A percentile compares a stretch with the other conserved stretches of the same genome.
Evolutionary conservation across 2,888 invertebrate genomes (phyloP).

Genomic region (Dryobota labecula): DNA sequence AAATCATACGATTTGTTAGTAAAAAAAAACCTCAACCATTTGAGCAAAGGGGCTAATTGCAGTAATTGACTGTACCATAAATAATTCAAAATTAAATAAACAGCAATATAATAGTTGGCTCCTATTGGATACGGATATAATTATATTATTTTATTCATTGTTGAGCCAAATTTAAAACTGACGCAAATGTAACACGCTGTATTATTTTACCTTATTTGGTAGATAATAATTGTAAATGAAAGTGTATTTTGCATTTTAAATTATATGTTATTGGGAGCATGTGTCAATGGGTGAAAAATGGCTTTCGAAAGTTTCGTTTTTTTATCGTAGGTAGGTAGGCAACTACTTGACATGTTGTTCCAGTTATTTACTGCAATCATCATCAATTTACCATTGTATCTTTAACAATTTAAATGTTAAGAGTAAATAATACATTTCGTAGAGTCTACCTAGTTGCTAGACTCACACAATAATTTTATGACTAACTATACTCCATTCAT

Average conservation of each 20-base stretch:
- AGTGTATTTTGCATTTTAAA: conserved; percentile 41
- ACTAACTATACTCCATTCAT: no score
- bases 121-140: neutral
- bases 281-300: conserved; percentile 50
- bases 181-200: neutral
- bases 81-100: neutral
- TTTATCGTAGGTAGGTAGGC: conserved; percentile 27
- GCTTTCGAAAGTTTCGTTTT: conserved; percentile 50
- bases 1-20: no score
- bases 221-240: conserved; percentile 35
- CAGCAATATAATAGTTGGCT: neutral
- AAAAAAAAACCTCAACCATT: no score
- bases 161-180: conserved; percentile 14
- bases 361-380: conserved; percentile 19
- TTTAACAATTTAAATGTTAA: conserved; percentile 6
- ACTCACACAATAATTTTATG: neutral
- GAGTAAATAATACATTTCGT: neutral
- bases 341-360: conserved; percentile 16
- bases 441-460: neutral
- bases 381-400: conserved; percentile 11
- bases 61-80: neutral
- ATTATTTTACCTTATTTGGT: conserved; percentile 20
- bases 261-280: conserved; percentile 38
- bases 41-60: no score
- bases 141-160: neutral